Conservation (phyloP, 2,113 vertebrate species). For the Platanista minor region DNA sequence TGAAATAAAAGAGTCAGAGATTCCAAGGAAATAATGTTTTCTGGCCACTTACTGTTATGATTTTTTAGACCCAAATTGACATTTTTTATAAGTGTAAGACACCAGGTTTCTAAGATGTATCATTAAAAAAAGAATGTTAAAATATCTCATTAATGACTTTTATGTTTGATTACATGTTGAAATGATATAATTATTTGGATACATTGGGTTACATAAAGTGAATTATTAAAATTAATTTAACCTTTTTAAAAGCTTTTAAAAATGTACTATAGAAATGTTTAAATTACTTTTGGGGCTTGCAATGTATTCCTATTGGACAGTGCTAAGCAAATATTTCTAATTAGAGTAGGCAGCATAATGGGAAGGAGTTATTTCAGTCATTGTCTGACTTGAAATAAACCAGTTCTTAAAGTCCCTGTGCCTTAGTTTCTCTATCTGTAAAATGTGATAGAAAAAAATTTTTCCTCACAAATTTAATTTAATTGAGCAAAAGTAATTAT, state of each 20-base stretch:
- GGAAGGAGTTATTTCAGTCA: neutral
- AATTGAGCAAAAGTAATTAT: conserved; percentile 1
- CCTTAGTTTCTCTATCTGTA: conserved; percentile 13
- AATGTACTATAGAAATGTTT: neutral
- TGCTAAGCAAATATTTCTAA: neutral
- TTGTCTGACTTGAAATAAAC: neutral
- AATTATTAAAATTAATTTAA: neutral
- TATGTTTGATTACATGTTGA: neutral
- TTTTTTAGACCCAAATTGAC: neutral
- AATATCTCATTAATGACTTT: conserved; percentile 14
- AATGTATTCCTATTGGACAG: neutral
- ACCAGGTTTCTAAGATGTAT: neutral
- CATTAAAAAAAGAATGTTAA: neutral
- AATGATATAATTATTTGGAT: neutral
- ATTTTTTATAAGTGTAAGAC: neutral
- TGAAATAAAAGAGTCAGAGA: neutral
- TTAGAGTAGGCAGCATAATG: neutral
- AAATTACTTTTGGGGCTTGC: neutral
- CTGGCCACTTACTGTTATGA: neutral
- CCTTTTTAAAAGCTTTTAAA: neutral
- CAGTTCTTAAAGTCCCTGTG: neutral
- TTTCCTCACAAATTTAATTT: neutral
- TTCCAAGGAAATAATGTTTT: neutral
- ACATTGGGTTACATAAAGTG: neutral
- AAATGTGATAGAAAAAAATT: neutral